A percentile compares a stretch with the other conserved stretches of the same genome.
Conservation (phyloP, 2,113 vertebrate species). For the Phasianus colchicus region DNA sequence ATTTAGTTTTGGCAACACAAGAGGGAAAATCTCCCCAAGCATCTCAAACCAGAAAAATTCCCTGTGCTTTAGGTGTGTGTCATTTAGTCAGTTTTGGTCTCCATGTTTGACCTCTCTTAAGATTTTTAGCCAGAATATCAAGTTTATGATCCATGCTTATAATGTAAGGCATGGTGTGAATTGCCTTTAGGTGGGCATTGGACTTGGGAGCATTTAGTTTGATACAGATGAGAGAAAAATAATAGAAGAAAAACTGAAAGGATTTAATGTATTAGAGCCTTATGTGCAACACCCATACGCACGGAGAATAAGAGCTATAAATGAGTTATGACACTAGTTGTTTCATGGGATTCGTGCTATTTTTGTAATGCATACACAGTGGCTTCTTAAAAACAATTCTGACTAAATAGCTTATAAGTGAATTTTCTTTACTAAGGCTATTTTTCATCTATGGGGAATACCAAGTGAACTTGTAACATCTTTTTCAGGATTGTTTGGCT, state of each 20-base stretch:
- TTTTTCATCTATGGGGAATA: constrained; percentile 42
- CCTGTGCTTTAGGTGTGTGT: not conserved
- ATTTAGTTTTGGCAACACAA: constrained; percentile 22
- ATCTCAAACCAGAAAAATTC: constrained; percentile 13
- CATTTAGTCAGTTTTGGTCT: not conserved
- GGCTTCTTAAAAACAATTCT: constrained; percentile 28
- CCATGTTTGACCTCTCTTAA: not conserved
- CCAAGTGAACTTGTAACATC: not conserved
- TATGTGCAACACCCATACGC: not conserved
- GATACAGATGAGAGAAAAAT: not conserved
- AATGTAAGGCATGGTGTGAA: not conserved
- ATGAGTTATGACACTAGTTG: not conserved
- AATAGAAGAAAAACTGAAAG: not conserved
- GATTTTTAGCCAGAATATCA: not conserved
- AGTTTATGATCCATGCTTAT: not conserved
- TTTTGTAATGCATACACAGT: constrained; percentile 2
- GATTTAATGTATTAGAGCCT: not conserved
- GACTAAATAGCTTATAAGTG: constrained; percentile 27
- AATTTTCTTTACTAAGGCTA: constrained; percentile 29
- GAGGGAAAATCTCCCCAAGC: constrained; percentile 26
- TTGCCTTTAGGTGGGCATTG: not conserved
- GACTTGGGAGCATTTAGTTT: not conserved
- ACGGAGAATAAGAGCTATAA: not conserved
- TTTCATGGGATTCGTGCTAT: not conserved
- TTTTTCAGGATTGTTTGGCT: not conserved